Evolutionary conservation across 2,888 invertebrate genomes (phyloP), one percentile per base, ranked within the genome.

Genomic region (Pristionchus mayeri): DNA sequence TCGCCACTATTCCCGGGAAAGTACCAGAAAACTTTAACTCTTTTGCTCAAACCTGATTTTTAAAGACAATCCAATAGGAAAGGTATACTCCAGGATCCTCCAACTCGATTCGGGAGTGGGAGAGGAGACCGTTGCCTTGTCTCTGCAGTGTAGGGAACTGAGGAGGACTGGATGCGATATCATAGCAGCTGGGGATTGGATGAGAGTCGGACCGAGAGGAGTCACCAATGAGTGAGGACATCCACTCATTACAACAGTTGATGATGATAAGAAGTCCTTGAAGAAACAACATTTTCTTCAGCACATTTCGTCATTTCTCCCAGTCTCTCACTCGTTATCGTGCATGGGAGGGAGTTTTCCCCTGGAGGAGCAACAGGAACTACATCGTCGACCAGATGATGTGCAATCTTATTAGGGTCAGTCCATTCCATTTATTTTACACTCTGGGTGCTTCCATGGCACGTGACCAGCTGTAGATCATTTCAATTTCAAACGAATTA

Each of bases 21-120:
- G 27, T 60, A 16, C 13, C 30, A 30, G 27, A 60, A 24, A 60
- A 24, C 30, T 60, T 13, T 13, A 11, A 1, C 57, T 27, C 57
- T 11, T 30, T 60, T 60, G 13, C 30, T 24, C 30, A 60, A 60
- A 3, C 24, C 9, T 60, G 54, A 54, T 11, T 3, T 6, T 60
- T n/a, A n/a, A n/a, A n/a, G n/a, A n/a, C n/a, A n/a, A n/a, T n/a
- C n/a, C n/a, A n/a, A n/a, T n/a, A n/a, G n/a, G n/a, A n/a, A n/a
- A n/a, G n/a, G n/a, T n/a, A n/a, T n/a, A n/a, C 48, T 82, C 44
- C 48, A 82, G 81, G 27, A 82, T 82, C n/a, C 44, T 82, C 6
- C 81, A 82, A 82, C 44, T 82, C 18, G 81, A 63, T 16, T 34
- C 81, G 11, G 81, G 81, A 37, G 63, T 82, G 0, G 81, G 81